Conservation (phyloP, 2,888 invertebrate genomes). For the Polyploca ridens region DNA sequence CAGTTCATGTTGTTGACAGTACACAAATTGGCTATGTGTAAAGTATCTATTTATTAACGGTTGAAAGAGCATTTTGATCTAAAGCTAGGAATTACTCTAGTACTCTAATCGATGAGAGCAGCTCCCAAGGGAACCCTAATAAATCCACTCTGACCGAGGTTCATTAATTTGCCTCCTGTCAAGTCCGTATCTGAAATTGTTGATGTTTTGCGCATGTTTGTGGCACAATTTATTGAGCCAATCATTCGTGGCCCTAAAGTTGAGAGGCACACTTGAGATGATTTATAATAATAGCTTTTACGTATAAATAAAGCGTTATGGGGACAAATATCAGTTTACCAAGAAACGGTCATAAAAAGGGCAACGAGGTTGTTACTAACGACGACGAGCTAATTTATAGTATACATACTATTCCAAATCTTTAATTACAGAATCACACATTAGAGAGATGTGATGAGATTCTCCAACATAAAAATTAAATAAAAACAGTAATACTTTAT, state of each 20-base stretch:
- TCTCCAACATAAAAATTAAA: too few relatives aligned
- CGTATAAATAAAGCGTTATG: constrained; percentile 21
- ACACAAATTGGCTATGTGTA: constrained; percentile 2
- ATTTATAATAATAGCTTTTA: constrained; percentile 57
- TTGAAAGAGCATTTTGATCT: constrained; percentile 41
- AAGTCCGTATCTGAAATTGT: constrained; percentile 76
- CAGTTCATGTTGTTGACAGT: neutral
- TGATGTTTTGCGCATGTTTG: constrained; percentile 78
- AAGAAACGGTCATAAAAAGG: too few relatives aligned
- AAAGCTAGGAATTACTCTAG: constrained; percentile 39
- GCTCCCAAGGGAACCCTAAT: constrained; percentile 61
- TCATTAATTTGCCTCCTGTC: constrained; percentile 77
- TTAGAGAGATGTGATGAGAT: too few relatives aligned
- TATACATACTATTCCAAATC: too few relatives aligned
- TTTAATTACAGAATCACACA: too few relatives aligned
- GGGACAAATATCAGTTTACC: neutral
- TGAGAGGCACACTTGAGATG: constrained; percentile 49
- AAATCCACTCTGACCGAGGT: constrained; percentile 72
- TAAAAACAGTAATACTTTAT: too few relatives aligned
- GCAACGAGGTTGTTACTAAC: too few relatives aligned
- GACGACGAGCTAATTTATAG: too few relatives aligned
- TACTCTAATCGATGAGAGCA: constrained; percentile 53
- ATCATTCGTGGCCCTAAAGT: constrained; percentile 66
- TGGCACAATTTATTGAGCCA: constrained; percentile 69
- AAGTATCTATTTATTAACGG: constrained; percentile 19